A percentile compares a stretch with the other conserved stretches of the same genome.
Conservation (phyloP, 2,797 vertebrate species). For the Sciurus carolinensis region DNA sequence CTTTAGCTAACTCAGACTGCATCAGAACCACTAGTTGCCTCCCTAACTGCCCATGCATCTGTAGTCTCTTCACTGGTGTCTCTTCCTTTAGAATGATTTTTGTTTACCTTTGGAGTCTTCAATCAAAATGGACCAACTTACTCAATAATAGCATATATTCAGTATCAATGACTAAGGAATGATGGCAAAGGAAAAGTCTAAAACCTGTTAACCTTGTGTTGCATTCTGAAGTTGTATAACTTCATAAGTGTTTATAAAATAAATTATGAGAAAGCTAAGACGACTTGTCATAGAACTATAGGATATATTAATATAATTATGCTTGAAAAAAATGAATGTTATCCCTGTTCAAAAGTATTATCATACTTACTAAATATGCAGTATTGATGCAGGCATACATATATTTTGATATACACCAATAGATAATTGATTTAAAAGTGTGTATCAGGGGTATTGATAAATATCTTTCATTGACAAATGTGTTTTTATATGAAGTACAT, state of each 20-base stretch:
- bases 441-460: neutral
- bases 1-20: neutral
- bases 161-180: neutral
- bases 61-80: neutral
- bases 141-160: neutral
- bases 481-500: conserved; percentile 16
- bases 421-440: conserved; percentile 3
- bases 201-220: neutral
- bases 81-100: neutral
- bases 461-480: neutral
- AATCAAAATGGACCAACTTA: neutral
- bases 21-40: neutral
- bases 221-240: neutral
- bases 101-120: neutral
- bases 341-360: neutral
- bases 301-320: neutral
- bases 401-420: neutral
- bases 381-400: neutral
- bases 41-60: neutral
- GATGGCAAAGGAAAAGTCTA: neutral
- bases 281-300: neutral
- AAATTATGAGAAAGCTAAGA: neutral
- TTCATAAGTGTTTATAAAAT: neutral
- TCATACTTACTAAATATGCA: neutral
- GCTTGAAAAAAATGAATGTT: neutral